Base-by-base conservation (phyloP, 2,888 invertebrate species). In the Campoplex capitator region DNA sequence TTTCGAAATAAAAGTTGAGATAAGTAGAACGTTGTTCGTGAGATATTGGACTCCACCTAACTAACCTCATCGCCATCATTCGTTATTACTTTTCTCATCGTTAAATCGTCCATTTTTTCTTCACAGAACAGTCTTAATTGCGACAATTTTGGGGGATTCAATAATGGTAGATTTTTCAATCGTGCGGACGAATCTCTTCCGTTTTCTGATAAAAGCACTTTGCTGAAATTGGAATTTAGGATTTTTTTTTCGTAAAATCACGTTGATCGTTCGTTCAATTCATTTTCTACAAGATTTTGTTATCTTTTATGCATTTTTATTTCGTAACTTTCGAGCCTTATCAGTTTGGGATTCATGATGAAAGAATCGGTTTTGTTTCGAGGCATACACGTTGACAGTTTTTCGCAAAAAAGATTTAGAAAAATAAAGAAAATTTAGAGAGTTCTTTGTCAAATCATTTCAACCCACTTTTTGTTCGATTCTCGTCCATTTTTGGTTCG, bases 1-100 rank as follows among this genome's bases (percentile, higher is more conserved):
- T 68, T 82, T 82, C 23, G 56, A 68, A 54, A 82, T 56, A 56
- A 9, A 82, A 67, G 38, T 75, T 67, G 51, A 67, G 62, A 65
- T 23, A 67, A 67, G 48, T 71, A 42, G 51, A 70, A 70, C 75
- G 74, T 71, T 48, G 18, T 45, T 18, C 42, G 28, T 62, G 45
- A 62, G 28, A 75, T 75, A 75, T 62, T 16, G 2, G 62, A 42
- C 9, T 75, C 13, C 58, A 42, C 16, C 8, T 74, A 74, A 71
- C 28, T 51, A 71, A 48, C 23, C 23, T 13, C 45, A 1, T 42
- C 70, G 13, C 54, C 54, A 23, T 54, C 9, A 28, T 16, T 56
- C 51, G 38, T 74, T 35, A 74, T 74, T 74, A 74, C 42, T 74
- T 74, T 74, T 74, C 56, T 56, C 73, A n/a, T 74, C 42, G 74